A percentile compares a stretch with the other conserved stretches of the same genome.
Conservation (phyloP, 2,888 invertebrate species). For the Melanostoma mellinum region DNA sequence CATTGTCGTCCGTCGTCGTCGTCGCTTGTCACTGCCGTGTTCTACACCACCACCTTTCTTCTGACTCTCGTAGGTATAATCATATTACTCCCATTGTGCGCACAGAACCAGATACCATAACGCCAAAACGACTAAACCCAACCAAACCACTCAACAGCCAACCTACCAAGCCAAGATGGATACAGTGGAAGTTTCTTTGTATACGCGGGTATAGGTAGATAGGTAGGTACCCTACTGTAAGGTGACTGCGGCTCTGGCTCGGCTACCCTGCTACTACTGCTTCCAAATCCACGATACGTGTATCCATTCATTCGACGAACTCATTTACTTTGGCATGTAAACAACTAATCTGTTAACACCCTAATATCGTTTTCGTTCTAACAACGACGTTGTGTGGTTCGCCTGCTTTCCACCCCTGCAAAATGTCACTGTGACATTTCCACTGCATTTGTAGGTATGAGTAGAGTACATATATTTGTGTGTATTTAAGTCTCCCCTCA, state of each 20-base stretch:
- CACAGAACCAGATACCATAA: slow-evolving; percentile 47
- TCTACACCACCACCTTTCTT: slow-evolving; percentile 43
- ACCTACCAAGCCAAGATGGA: slow-evolving; percentile 47
- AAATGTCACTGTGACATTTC: slow-evolving; percentile 50
- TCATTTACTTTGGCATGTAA: slow-evolving; percentile 82
- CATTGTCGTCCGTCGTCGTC: slow-evolving; percentile 34
- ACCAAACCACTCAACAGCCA: slow-evolving; percentile 40
- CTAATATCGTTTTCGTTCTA: slow-evolving; percentile 73
- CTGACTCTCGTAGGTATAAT: slow-evolving; percentile 59
- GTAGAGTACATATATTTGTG: neutral
- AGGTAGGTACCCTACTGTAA: slow-evolving; percentile 17
- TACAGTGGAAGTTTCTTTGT: slow-evolving; percentile 53
- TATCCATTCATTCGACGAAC: slow-evolving; percentile 74
- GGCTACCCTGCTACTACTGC: slow-evolving; percentile 39
- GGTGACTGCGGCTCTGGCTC: slow-evolving; percentile 35
- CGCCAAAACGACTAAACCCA: slow-evolving; percentile 8
- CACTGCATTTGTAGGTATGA: slow-evolving; percentile 12
- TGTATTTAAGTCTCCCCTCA: slow-evolving; percentile 23
- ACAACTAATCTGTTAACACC: slow-evolving; percentile 82
- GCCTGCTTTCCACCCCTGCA: slow-evolving; percentile 47
- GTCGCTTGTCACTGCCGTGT: slow-evolving; percentile 44
- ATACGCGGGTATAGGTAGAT: neutral
- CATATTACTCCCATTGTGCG: slow-evolving; percentile 68
- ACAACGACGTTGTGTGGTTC: slow-evolving; percentile 44
- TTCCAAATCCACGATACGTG: slow-evolving; percentile 29